Evolutionary conservation across 2,113 vertebrate species (phyloP).

Genomic region (Microcebus griseorufus): DNA sequence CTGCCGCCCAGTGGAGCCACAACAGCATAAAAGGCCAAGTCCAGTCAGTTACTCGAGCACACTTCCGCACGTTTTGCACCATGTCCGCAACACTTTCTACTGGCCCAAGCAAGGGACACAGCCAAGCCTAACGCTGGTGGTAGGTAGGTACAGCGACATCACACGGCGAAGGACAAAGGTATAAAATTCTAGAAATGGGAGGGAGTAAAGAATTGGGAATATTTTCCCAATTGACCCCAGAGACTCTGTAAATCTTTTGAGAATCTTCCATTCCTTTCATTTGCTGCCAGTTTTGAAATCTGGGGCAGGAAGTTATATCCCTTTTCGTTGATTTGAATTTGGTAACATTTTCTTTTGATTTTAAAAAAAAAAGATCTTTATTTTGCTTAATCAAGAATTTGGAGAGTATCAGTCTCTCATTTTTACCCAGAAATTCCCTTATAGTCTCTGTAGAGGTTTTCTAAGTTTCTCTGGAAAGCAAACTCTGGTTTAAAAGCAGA

Average conservation of each 20-base stretch:
- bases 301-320: neutral
- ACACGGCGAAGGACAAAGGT: neutral
- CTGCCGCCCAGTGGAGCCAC: neutral
- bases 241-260: neutral
- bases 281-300: neutral
- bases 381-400: constrained; percentile 4
- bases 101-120: neutral
- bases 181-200: neutral
- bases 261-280: neutral
- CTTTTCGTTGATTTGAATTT: constrained; percentile 17
- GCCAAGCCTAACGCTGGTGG: neutral
- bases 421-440: neutral
- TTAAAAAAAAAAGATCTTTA: neutral
- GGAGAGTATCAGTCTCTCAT: neutral
- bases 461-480: neutral
- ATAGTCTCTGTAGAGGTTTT: neutral
- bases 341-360: neutral
- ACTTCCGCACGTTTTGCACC: neutral
- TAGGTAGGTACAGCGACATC: neutral
- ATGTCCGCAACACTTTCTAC: neutral
- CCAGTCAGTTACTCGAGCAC: neutral
- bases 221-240: neutral
- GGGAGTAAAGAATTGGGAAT: neutral
- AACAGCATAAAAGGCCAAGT: neutral
- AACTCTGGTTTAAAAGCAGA: constrained; percentile 10